A percentile compares a stretch with the other conserved stretches of the same genome.
Evolutionary conservation across 2,888 invertebrate genomes (phyloP).

Genomic region (Buathra laborator): DNA sequence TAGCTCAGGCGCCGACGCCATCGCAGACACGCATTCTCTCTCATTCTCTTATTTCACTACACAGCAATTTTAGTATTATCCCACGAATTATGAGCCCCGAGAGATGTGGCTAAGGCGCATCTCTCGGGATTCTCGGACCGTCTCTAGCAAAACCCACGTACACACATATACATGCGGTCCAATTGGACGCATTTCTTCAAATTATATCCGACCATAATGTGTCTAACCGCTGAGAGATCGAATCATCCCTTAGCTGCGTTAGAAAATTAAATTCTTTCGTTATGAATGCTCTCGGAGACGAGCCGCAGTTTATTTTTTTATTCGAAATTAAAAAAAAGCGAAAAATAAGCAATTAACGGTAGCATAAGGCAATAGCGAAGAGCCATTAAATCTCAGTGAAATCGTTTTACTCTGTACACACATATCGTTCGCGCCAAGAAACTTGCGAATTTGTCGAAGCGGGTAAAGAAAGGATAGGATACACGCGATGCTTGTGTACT

Average conservation of each 20-base stretch:
- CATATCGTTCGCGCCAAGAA: background rate
- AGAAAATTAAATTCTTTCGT: conserved; percentile 26
- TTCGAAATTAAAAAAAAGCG: background rate
- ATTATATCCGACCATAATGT: conserved; percentile 57
- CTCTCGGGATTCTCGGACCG: conserved; percentile 30
- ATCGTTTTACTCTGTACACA: background rate
- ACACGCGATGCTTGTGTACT: conserved; percentile 12
- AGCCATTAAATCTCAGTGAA: background rate
- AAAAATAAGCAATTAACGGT: background rate
- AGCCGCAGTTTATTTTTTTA: background rate
- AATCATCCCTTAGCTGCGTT: background rate
- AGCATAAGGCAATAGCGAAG: background rate
- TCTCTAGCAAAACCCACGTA: conserved; percentile 69
- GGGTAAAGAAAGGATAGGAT: background rate
- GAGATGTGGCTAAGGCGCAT: conserved; percentile 62
- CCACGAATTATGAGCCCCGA: conserved; percentile 78
- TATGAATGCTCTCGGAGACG: background rate
- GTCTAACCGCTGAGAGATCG: conserved; percentile 18
- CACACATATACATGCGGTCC: conserved; percentile 68
- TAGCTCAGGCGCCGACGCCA: conserved; percentile 68
- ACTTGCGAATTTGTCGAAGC: conserved; percentile 21
- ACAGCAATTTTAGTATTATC: conserved; percentile 83
- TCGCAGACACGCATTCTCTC: conserved; percentile 69
- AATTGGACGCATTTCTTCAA: conserved; percentile 71
- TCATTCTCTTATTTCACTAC: conserved; percentile 81